Evolutionary conservation across 2,888 invertebrate species (phyloP).

Genomic region (Tenthredo mesomela): DNA sequence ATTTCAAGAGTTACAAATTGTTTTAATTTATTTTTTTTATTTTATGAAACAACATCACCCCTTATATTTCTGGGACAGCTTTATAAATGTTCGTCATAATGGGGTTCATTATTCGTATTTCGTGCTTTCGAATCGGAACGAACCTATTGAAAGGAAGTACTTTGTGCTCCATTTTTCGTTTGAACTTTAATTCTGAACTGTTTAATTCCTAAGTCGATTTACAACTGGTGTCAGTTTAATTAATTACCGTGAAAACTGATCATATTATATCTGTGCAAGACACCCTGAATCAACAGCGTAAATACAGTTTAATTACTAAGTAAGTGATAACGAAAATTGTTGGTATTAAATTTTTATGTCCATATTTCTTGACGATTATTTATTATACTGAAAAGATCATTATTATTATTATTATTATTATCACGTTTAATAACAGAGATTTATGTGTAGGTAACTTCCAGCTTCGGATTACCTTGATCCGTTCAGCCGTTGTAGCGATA

Average conservation of each 20-base stretch:
- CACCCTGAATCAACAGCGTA: not conserved
- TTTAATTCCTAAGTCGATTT: too few species aligned
- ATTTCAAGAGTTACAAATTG: too few species aligned
- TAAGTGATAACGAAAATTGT: too few species aligned
- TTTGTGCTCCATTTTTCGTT: not conserved
- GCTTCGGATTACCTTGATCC: not conserved
- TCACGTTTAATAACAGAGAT: not conserved
- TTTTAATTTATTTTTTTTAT: too few species aligned
- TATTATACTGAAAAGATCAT: not conserved
- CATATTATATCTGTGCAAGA: too few species aligned
- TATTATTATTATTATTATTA: not conserved
- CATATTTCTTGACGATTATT: not conserved
- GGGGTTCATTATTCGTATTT: not conserved
- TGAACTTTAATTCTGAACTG: not conserved
- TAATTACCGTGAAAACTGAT: not conserved
- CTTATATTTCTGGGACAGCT: not conserved
- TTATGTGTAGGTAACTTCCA: not conserved
- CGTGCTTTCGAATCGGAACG: not conserved
- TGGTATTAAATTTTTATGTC: too few species aligned
- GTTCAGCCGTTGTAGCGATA: not conserved
- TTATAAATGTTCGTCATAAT: not conserved
- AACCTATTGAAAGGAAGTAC: not conserved
- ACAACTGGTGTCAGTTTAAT: not conserved
- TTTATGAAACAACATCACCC: too few species aligned
- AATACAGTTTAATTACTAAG: too few species aligned